A percentile compares a stretch with the other conserved stretches of the same genome.
Conservation (phyloP, 2,888 invertebrate species). For the Aproaerema taeniolella region DNA sequence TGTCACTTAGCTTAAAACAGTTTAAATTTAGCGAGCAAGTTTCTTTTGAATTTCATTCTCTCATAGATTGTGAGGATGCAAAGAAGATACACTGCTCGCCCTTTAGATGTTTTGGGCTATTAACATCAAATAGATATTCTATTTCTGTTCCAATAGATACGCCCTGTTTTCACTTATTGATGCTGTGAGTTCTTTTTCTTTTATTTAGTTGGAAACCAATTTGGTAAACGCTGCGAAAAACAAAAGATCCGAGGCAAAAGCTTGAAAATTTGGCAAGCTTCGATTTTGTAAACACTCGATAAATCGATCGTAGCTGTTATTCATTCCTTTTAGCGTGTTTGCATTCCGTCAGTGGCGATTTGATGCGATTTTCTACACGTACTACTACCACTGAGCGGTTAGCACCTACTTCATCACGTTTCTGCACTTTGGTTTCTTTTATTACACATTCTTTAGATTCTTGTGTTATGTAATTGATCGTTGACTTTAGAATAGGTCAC, state of each 20-base stretch:
- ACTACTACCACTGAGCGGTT: not conserved
- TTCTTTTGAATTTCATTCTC: no score
- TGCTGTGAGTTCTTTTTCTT: not conserved
- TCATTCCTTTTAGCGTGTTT: constrained; percentile 16
- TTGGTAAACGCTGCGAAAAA: constrained; percentile 1
- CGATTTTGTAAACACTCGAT: constrained; percentile 22
- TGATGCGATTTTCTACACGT: constrained; percentile 1
- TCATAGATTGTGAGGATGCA: not conserved
- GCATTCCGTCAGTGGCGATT: constrained; percentile 11
- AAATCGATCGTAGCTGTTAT: constrained; percentile 18
- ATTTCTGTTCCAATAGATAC: constrained; percentile 10
- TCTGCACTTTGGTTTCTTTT: not conserved
- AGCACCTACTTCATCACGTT: constrained; percentile 4
- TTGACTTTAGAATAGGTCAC: no score
- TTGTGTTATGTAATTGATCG: no score
- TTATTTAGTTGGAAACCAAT: constrained; percentile 12
- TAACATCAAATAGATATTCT: constrained; percentile 10
- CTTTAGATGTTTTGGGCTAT: constrained; percentile 7
- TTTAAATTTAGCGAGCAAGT: no score
- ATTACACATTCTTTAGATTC: not conserved
- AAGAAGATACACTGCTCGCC: constrained; percentile 1
- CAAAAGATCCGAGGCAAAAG: no score
- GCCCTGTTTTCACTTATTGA: constrained; percentile 4
- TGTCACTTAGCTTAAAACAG: no score
- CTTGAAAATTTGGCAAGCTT: constrained; percentile 20